Evolutionary conservation across 1,140 invertebrate species (phyloP).

Genomic region (Diorhabda elongata): DNA sequence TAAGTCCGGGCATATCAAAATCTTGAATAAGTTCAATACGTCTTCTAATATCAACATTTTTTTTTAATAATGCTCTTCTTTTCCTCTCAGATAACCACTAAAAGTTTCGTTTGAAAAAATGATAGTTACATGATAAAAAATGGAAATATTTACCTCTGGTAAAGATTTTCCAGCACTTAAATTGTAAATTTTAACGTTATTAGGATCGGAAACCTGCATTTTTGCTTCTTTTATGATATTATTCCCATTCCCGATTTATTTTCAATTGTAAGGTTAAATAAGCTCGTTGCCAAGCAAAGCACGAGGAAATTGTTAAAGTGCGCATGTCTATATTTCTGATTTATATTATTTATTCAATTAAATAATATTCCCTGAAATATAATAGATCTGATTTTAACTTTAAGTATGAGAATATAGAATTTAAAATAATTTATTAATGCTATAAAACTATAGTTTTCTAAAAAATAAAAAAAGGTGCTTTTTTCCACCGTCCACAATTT

Average conservation of each 20-base stretch:
- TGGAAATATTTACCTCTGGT: conserved; percentile 76
- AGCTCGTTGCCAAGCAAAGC: no score
- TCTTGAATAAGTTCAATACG: conserved; percentile 97
- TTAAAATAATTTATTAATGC: no score
- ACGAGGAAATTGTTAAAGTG: no score
- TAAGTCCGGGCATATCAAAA: conserved; percentile 97
- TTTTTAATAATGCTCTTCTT: conserved; percentile 78
- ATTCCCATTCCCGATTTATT: no score
- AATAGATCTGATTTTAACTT: background rate
- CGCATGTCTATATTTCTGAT: no score
- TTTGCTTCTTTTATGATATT: conserved; percentile 27
- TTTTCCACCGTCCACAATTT: no score
- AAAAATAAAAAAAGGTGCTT: no score
- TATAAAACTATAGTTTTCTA: no score
- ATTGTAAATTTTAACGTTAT: conserved; percentile 98
- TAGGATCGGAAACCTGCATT: conserved; percentile 80
- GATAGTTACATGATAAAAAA: background rate
- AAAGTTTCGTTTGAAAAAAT: conserved; percentile 41
- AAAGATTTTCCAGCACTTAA: conserved; percentile 93
- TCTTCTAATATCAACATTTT: conserved; percentile 84
- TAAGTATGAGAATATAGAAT: background rate
- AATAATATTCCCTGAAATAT: background rate
- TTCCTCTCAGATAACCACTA: conserved; percentile 93
- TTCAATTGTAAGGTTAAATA: no score
- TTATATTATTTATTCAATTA: no score